Evolutionary conservation across 2,113 vertebrate species (phyloP), one percentile per base, ranked within the genome.

Genomic region (Lethenteron reissneri): DNA sequence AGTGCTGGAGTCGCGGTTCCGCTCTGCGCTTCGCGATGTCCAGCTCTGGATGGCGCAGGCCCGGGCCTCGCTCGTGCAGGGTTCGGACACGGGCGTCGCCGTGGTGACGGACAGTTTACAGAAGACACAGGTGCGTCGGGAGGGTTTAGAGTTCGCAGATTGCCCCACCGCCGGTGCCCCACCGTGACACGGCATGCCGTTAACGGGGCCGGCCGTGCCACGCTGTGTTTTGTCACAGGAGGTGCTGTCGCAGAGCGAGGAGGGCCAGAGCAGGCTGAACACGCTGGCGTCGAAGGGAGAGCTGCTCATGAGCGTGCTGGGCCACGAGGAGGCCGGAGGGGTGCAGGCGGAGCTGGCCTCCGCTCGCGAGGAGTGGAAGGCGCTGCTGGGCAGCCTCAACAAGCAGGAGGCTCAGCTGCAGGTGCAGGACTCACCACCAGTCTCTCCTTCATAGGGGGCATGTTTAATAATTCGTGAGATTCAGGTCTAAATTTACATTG

Each of bases 1-100:
- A 75, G 81, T 86, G 75, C 81, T 97, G 79, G 91, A 95, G 76
- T 88, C 96, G 76, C 83, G 88, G 73, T 96, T 97, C 78, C 85
- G 82, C 56, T 83, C 78, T 0, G 84, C 85, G 56, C 84, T 86
- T 75, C 84, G 89, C 73, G 90, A 95, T 71, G 95, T 95, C 78
- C 90, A 96, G 75, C 92, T 96, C 77, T 99, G 92, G 92, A 77
- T 97, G 78, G 84, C 96, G 75, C 92, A 84, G 64, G 87, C 89
- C 71, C 64, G 64, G 25, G 64, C 64, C 64, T 68, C 64, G 25
- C 64, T 68, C 8, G 25, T n/a, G n/a, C n/a, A 68, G 64, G 64
- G 25, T 9, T 25, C 64, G 25, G 64, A 68, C n/a, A 68, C 64
- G 41, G 41, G 41, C 41, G 41, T 41, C 41, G 41, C 41, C 41